Evolutionary conservation across 2,888 invertebrate species (phyloP), one percentile per base, ranked within the genome.

Genomic region (Perithous albicinctus): DNA sequence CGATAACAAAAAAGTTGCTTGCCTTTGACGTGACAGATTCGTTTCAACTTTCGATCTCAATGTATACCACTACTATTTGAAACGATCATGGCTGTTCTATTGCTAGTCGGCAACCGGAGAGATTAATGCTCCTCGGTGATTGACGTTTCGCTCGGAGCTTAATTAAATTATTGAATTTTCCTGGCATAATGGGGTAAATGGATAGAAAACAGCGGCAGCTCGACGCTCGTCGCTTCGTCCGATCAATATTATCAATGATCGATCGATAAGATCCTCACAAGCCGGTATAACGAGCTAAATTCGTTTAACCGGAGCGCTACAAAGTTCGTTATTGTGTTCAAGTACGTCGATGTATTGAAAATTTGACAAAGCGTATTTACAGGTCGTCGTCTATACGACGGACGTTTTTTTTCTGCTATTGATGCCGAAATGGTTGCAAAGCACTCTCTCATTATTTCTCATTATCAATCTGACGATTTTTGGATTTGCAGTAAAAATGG

Each of bases 101-200:
- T 41, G 59, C 23, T n/a, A 41, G 23, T 15, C 7, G n/a, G 20
- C 23, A 51, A 59, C 29, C 20, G 35, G 43, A 18, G 12, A 23
- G 29, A 73, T 64, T 63, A 66, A 56, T 41, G 73, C 43, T 72
- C 56, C 56, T 26, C 38, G n/a, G 15, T 80, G 51, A 84, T 72
- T 79, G 84, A 84, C 79, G 70, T 67, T 74, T 48, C 69, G 43
- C 43, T 41, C 66, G 29, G 15, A 61, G 61, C 35, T 79, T 80
- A 78, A 78, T 76, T 80, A 38, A 78, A 69, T 78, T 76, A 70
- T 84, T 48, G 76, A 73, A 72, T 76, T 77, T 73, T 81, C 56
- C 38, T n/a, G 38, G 26, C 20, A 61, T 29, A 32, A 69, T 26
- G 10, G 43, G 20, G 32, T 66, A 35, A 73, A 61, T 59, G 26